These are phyloP conservation scores for Pseudotriccus pelzelni DNA, from an alignment of 2,797 vertebrate species.

Conservation along the genomic window DNA sequence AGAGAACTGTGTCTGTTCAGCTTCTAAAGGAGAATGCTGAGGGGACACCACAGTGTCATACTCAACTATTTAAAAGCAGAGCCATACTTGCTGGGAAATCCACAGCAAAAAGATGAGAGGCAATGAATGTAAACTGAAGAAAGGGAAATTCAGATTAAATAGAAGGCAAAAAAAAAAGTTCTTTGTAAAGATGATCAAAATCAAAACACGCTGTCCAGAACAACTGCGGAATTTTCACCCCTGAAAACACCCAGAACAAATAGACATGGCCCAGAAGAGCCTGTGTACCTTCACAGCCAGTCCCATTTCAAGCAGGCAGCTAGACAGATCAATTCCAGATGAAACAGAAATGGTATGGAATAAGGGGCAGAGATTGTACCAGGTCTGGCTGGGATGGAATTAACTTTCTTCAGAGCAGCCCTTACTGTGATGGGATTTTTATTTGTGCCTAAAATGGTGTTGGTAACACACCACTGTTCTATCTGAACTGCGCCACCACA, in stretches of 20 bases:
- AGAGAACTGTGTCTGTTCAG: background rate
- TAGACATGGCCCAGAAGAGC: background rate
- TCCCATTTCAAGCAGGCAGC: background rate
- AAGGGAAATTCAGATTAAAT: background rate
- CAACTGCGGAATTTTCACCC: background rate
- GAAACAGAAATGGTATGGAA: background rate
- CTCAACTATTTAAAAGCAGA: background rate
- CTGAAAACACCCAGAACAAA: background rate
- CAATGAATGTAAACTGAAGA: background rate
- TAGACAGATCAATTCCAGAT: background rate
- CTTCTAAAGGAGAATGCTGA: background rate
- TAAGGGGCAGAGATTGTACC: background rate
- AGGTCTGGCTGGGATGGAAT: background rate
- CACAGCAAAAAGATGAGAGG: background rate
- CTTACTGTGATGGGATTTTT: background rate
- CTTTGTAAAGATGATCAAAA: background rate
- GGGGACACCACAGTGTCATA: background rate
- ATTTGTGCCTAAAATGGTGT: background rate
- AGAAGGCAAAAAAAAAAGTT: background rate
- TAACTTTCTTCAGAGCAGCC: background rate
- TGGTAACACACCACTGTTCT: background rate
- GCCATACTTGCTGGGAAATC: background rate
- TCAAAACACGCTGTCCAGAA: background rate
- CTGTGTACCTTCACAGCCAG: accelerated
- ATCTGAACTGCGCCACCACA: background rate